A percentile compares a stretch with the other conserved stretches of the same genome.
These are phyloP conservation scores for Varroa destructor DNA, from an alignment of 1,140 invertebrate genomes.

Conservation along the genomic window DNA sequence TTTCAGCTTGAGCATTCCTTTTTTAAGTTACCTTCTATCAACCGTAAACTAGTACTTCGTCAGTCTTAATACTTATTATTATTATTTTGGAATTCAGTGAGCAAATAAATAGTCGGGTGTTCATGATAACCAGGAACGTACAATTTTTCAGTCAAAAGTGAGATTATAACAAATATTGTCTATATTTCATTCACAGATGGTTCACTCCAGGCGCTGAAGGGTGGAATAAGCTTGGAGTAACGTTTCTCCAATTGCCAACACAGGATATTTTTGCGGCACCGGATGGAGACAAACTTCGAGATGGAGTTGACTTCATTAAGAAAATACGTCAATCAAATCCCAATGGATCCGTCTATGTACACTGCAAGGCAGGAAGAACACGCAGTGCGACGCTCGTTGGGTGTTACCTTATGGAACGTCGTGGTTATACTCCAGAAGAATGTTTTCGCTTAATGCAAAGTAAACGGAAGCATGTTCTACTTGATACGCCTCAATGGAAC, in stretches of 20 bases:
- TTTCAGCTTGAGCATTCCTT: no score
- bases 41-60: no score
- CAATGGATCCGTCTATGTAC: constrained; percentile 72
- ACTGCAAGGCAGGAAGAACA: constrained; percentile 94
- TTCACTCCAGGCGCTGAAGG: constrained; percentile 41
- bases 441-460: background rate
- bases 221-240: constrained; percentile 63
- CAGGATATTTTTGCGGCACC: constrained; percentile 84
- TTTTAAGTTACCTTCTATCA: no score
- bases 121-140: no score
- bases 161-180: constrained; percentile 11
- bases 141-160: background rate
- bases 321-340: constrained; percentile 38
- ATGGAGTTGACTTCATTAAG: constrained; percentile 79
- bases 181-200: background rate
- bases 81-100: no score
- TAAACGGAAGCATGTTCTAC: background rate
- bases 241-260: constrained; percentile 76
- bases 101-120: no score
- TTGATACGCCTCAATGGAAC: constrained; percentile 5
- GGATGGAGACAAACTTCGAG: constrained; percentile 65
- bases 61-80: no score
- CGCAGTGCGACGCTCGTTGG: constrained; percentile 88
- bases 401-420: constrained; percentile 74
- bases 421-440: background rate